Evolutionary conservation across 2,888 invertebrate genomes (phyloP).

Genomic region (Smittia sp.): DNA sequence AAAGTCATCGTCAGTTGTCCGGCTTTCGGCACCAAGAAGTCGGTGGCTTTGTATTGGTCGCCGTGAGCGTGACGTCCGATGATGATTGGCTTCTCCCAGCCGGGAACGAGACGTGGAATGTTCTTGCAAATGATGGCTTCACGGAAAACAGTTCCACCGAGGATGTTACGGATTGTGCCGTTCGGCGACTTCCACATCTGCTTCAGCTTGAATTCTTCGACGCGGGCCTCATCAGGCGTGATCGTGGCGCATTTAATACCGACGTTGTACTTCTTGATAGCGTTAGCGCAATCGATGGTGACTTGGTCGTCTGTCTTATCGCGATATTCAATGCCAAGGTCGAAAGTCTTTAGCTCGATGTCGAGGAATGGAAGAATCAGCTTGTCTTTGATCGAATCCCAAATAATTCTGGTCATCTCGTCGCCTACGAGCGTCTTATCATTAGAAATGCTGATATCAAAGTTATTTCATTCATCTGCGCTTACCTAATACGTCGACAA

Average conservation of each 20-base stretch:
- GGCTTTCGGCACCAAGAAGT: constrained; percentile 88
- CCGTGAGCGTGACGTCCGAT: constrained; percentile 97
- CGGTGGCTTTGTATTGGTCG: constrained; percentile 96
- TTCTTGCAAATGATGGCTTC: constrained; percentile 88
- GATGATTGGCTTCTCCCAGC: constrained; percentile 95
- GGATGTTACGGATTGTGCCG: constrained; percentile 82
- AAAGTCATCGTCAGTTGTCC: constrained; percentile 85
- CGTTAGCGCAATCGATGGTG: constrained; percentile 94
- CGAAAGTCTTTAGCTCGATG: constrained; percentile 89
- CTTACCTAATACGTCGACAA: constrained; percentile 57
- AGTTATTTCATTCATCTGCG: not conserved
- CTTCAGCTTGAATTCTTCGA: constrained; percentile 84
- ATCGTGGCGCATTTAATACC: constrained; percentile 99
- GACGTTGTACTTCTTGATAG: constrained; percentile 94
- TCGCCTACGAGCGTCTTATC: constrained; percentile 64
- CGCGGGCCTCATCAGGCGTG: constrained; percentile 94
- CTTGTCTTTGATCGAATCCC: constrained; percentile 97
- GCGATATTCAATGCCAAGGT: constrained; percentile 92
- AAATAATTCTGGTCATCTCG: constrained; percentile 96
- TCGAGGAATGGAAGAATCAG: constrained; percentile 94
- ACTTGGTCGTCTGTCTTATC: constrained; percentile 94
- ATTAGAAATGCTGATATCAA: not conserved
- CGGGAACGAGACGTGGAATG: constrained; percentile 90
- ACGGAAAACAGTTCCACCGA: constrained; percentile 75
- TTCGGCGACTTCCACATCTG: constrained; percentile 92